Conservation (phyloP, 2,113 vertebrate genomes). For the Rhabdornis inornatus region DNA sequence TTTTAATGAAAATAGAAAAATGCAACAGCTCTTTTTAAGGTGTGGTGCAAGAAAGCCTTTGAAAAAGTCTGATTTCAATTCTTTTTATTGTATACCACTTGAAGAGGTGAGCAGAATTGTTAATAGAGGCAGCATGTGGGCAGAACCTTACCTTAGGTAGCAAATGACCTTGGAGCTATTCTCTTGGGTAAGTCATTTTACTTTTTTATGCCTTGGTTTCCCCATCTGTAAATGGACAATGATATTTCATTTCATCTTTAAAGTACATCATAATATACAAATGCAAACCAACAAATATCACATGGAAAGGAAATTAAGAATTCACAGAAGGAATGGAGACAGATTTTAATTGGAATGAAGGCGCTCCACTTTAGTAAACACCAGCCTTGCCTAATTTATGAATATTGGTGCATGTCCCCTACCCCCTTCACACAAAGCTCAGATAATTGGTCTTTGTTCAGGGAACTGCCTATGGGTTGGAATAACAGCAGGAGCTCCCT, state of each 20-base stretch:
- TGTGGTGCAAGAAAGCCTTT: slow-evolving; percentile 49
- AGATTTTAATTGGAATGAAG: slow-evolving; percentile 49
- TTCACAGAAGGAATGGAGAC: slow-evolving; percentile 61
- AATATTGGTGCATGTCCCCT: slow-evolving; percentile 63
- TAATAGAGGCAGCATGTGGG: slow-evolving; percentile 52
- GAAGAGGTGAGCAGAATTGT: slow-evolving; percentile 53
- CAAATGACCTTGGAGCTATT: slow-evolving; percentile 44
- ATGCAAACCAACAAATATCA: slow-evolving; percentile 27
- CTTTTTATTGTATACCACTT: slow-evolving; percentile 64
- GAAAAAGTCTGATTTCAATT: slow-evolving; percentile 65
- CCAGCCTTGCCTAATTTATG: slow-evolving; percentile 58
- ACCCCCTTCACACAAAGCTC: slow-evolving; percentile 59
- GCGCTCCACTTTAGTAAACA: slow-evolving; percentile 45
- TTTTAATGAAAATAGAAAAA: slow-evolving; percentile 41
- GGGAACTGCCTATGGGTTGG: slow-evolving; percentile 59
- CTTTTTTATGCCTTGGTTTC: slow-evolving; percentile 13
- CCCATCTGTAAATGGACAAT: background rate
- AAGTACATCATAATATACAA: background rate
- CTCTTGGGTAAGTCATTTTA: background rate
- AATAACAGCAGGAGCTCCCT: slow-evolving; percentile 63
- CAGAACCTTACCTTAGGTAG: slow-evolving; percentile 36
- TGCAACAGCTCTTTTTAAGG: slow-evolving; percentile 66
- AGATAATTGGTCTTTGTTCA: slow-evolving; percentile 62
- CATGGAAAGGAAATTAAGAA: slow-evolving; percentile 59
- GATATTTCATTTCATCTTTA: slow-evolving; percentile 35